Evolutionary conservation across 2,888 invertebrate genomes (phyloP).

Genomic region (Eilema caniola): DNA sequence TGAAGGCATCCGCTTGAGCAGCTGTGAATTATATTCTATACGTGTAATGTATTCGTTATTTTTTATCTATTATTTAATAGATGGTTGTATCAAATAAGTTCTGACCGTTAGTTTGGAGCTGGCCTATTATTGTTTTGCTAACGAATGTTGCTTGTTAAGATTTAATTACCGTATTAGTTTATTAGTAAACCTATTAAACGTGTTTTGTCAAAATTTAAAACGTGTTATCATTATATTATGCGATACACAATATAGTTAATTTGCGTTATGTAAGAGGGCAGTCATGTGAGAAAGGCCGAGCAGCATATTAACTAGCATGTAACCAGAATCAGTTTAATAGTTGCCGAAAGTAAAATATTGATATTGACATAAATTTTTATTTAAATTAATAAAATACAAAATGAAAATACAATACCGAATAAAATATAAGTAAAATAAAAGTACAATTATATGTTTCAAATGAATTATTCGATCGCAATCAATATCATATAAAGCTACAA

Average conservation of each 20-base stretch:
- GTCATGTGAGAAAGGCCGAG: neutral
- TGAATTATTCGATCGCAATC: constrained; percentile 26
- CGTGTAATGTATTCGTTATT: constrained; percentile 66
- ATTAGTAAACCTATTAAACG: no score
- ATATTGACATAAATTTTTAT: neutral
- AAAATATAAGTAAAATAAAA: constrained; percentile 3
- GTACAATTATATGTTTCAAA: constrained; percentile 17
- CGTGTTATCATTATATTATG: neutral
- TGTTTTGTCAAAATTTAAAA: constrained; percentile 2
- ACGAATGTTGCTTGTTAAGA: constrained; percentile 45
- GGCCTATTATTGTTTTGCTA: constrained; percentile 39
- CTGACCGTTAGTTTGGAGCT: constrained; percentile 32
- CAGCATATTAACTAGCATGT: neutral
- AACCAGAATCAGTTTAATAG: neutral
- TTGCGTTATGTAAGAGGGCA: neutral
- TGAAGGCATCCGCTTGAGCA: constrained; percentile 84
- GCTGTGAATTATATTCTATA: constrained; percentile 81
- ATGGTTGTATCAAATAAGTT: constrained; percentile 54
- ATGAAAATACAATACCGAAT: constrained; percentile 3
- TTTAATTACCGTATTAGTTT: constrained; percentile 33
- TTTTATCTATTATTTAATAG: constrained; percentile 65
- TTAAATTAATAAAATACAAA: neutral
- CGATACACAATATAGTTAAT: neutral
- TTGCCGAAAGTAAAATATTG: neutral
- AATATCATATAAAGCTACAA: constrained; percentile 32